A percentile compares a stretch with the other conserved stretches of the same genome.
Conservation (phyloP, 2,888 invertebrate species). For the Ferdinandea cuprea region DNA sequence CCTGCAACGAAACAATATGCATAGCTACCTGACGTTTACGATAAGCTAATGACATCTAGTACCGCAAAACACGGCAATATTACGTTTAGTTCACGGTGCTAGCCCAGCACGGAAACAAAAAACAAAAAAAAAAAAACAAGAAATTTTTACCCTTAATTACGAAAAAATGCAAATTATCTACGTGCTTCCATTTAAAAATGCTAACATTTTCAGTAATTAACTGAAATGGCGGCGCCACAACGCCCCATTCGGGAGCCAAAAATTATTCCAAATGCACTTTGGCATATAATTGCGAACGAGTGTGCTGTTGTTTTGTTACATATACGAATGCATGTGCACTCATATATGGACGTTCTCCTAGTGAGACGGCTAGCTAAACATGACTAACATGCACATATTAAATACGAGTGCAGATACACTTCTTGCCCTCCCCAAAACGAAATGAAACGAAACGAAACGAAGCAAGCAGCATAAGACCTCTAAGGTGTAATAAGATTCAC, state of each 20-base stretch:
- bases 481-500: constrained; percentile 52
- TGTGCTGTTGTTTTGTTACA: neutral
- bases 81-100: constrained; percentile 2
- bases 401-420: neutral
- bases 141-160: constrained; percentile 61
- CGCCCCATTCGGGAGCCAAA: constrained; percentile 66
- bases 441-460: constrained; percentile 23
- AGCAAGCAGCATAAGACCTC: constrained; percentile 18
- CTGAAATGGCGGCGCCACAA: constrained; percentile 65
- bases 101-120: too few species aligned
- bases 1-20: neutral
- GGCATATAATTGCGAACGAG: neutral
- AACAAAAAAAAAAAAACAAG: constrained; percentile 14
- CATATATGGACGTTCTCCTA: too few species aligned
- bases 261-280: constrained; percentile 44
- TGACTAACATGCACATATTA: constrained; percentile 46
- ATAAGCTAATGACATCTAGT: constrained; percentile 67
- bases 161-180: constrained; percentile 68
- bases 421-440: neutral
- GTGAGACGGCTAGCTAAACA: too few species aligned
- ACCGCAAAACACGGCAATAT: constrained; percentile 16
- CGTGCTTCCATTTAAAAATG: constrained; percentile 65
- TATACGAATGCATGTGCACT: constrained; percentile 10
- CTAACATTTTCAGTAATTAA: constrained; percentile 65
- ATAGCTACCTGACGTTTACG: constrained; percentile 39